Percentiles rank a stretch among this genome's conserved stretches.
Conservation (phyloP, 2,113 vertebrate genomes). For the Carassius auratus region DNA sequence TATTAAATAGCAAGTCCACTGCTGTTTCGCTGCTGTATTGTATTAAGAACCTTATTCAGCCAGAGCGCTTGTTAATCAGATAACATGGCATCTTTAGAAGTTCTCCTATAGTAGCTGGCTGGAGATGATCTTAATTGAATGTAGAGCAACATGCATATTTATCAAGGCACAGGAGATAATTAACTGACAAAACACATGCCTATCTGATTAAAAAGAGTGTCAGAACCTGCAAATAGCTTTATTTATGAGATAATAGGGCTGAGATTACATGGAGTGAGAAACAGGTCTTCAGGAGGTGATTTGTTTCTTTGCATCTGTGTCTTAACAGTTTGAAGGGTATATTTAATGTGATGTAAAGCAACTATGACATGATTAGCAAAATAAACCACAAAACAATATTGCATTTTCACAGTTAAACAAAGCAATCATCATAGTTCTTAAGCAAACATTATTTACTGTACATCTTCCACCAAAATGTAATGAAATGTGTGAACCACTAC, state of each 20-base stretch:
- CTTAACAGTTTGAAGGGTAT: background rate
- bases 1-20: constrained; percentile 22
- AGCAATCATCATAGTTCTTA: background rate
- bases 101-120: constrained; percentile 40
- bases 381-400: background rate
- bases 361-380: background rate
- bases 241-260: constrained; percentile 1
- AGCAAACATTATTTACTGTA: background rate
- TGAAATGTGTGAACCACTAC: too few species aligned
- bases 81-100: constrained; percentile 50
- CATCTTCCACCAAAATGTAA: too few species aligned
- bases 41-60: constrained; percentile 8
- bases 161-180: constrained; percentile 70
- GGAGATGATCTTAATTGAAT: constrained; percentile 63
- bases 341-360: background rate
- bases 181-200: constrained; percentile 68
- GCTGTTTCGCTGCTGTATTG: background rate
- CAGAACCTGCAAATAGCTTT: constrained; percentile 58
- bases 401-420: background rate
- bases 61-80: constrained; percentile 18
- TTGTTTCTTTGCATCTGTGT: background rate
- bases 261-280: background rate
- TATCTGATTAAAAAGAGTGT: constrained; percentile 58
- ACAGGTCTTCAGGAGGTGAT: background rate
- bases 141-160: constrained; percentile 62